phyloP scores from a whole-genome alignment of 2,888 invertebrate species.

The Luffia ferchaultella region DNA sequence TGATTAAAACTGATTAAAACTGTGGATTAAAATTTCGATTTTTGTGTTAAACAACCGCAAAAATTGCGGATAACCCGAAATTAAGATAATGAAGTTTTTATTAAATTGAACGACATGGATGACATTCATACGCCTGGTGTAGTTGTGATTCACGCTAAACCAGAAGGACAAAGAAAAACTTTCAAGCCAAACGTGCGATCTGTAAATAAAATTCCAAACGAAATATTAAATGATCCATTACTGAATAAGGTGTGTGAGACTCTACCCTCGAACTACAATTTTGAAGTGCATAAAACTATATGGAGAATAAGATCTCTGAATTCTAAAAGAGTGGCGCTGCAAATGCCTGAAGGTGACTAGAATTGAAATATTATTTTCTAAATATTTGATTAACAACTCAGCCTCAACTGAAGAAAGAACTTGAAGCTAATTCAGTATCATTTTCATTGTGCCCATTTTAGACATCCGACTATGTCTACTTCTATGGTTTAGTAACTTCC shows the following conservation, averaged over 20 bases:
- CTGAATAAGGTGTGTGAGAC: conserved; percentile 76
- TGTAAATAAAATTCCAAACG: conserved; percentile 82
- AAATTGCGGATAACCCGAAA: no score
- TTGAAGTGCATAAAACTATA: conserved; percentile 97
- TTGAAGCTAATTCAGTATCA: not conserved
- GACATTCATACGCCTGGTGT: conserved; percentile 41
- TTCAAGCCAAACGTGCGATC: conserved; percentile 76
- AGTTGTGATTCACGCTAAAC: conserved; percentile 80
- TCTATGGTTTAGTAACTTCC: no score
- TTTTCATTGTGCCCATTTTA: no score
- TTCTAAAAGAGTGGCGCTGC: conserved; percentile 90
- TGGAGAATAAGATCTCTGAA: conserved; percentile 91
- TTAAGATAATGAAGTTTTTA: not conserved
- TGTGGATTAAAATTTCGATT: no score
- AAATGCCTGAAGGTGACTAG: conserved; percentile 88
- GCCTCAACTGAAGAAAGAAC: not conserved
- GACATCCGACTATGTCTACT: no score
- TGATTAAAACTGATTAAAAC: no score
- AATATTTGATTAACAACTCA: not conserved
- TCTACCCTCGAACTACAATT: conserved; percentile 95
- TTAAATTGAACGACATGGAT: conserved; percentile 16
- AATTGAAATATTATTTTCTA: conserved; percentile 1
- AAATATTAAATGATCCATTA: conserved; percentile 76
- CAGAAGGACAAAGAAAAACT: conserved; percentile 74
- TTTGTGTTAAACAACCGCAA: no score